Evolutionary conservation across 2,797 vertebrate genomes (phyloP).

Genomic region (Eulemur mongoz): DNA sequence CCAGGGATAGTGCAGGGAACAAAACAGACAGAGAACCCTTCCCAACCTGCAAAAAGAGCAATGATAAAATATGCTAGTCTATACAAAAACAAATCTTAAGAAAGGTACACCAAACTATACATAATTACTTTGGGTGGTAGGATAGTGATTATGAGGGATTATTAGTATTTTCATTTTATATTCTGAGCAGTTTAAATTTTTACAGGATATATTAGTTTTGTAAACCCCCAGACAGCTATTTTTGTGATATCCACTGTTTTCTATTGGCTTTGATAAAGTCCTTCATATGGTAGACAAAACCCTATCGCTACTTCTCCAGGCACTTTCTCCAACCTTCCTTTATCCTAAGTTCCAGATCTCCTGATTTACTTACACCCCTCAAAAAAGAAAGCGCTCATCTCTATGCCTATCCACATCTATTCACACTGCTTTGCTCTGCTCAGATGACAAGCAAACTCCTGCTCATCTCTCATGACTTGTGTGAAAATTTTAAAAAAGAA

Average conservation of each 20-base stretch:
- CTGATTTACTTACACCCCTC: not conserved
- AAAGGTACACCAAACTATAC: not conserved
- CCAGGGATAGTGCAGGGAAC: not conserved
- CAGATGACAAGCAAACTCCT: conserved; percentile 4
- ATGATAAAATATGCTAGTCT: not conserved
- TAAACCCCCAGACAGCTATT: not conserved
- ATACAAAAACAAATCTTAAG: not conserved
- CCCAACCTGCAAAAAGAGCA: not conserved
- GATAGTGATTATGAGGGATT: not conserved
- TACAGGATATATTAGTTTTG: not conserved
- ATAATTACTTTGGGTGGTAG: not conserved
- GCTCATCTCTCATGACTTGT: not conserved
- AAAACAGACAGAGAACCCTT: not conserved
- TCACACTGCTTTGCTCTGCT: not conserved
- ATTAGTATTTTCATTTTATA: not conserved
- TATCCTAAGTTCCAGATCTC: not conserved
- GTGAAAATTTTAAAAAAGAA: not conserved
- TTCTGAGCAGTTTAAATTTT: not conserved
- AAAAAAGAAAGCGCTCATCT: not conserved
- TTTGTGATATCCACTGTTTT: not conserved
- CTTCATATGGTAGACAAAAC: not conserved
- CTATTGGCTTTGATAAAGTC: not conserved
- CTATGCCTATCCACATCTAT: not conserved
- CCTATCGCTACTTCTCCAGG: not conserved
- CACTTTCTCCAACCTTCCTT: not conserved